phyloP scores from a whole-genome alignment of 2,888 invertebrate genomes.

The Microchrysa polita region DNA sequence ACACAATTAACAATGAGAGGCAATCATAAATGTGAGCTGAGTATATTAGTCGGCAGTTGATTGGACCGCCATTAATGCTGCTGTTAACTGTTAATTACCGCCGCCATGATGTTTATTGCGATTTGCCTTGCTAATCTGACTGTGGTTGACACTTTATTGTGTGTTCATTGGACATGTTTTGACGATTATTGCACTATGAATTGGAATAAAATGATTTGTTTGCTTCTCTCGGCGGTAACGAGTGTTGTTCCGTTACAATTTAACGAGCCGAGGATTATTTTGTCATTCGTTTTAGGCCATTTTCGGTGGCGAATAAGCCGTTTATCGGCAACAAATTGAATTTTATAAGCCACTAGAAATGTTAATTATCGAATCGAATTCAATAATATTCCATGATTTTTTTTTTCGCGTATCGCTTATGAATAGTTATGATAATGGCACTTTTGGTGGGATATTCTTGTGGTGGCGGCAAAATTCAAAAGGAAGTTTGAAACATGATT shows the following conservation, averaged over 20 bases:
- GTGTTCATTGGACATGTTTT: slow-evolving; percentile 8
- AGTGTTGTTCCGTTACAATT: slow-evolving; percentile 1
- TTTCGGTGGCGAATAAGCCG: background rate
- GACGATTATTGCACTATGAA: slow-evolving; percentile 19
- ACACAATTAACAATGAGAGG: background rate
- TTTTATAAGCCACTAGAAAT: slow-evolving; percentile 2
- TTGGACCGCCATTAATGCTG: slow-evolving; percentile 27
- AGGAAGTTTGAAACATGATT: no score
- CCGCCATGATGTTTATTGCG: slow-evolving; percentile 30
- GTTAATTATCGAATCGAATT: slow-evolving; percentile 1
- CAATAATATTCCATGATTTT: background rate
- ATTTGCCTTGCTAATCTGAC: slow-evolving; percentile 30
- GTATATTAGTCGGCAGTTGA: background rate
- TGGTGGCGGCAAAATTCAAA: no score
- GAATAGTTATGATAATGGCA: no score
- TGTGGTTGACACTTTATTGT: slow-evolving; percentile 27
- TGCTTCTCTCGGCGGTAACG: slow-evolving; percentile 8
- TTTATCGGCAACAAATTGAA: slow-evolving; percentile 3
- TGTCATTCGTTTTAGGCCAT: no score
- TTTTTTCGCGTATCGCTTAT: no score
- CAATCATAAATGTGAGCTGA: slow-evolving; percentile 11
- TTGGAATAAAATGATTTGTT: slow-evolving; percentile 37
- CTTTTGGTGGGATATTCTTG: no score
- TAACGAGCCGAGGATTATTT: background rate
- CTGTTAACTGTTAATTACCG: slow-evolving; percentile 21